A percentile compares a stretch with the other conserved stretches of the same genome.
Conservation (phyloP, 2,113 vertebrate genomes). For the Sclerurus mexicanus region DNA sequence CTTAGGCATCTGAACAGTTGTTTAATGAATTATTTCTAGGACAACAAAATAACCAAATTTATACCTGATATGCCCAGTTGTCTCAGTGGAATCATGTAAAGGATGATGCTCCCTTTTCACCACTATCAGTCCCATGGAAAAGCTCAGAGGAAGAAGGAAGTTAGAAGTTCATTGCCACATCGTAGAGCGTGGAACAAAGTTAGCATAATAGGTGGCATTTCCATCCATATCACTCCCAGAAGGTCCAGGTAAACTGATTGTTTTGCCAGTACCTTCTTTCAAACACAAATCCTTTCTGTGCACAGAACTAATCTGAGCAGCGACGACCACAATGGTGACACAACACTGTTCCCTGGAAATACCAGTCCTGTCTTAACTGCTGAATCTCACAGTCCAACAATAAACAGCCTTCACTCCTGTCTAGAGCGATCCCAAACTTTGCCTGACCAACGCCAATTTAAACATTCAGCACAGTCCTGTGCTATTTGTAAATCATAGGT, state of each 20-base stretch:
- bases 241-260: not conserved
- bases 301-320: not conserved
- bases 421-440: not conserved
- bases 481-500: not conserved
- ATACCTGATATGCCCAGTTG: not conserved
- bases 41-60: not conserved
- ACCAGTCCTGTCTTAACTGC: not conserved
- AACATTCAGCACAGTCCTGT: not conserved
- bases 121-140: not conserved
- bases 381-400: not conserved
- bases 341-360: not conserved
- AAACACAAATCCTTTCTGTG: not conserved
- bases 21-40: not conserved
- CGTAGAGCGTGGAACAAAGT: not conserved
- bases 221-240: not conserved
- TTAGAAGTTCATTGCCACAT: not conserved
- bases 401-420: not conserved
- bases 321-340: not conserved
- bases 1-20: not conserved
- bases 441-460: not conserved
- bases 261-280: not conserved
- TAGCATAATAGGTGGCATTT: not conserved
- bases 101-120: not conserved
- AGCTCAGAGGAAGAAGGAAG: not conserved
- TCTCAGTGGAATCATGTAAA: not conserved